Evolutionary conservation across 2,888 invertebrate genomes (phyloP), one percentile per base, ranked within the genome.

Genomic region (Heliconius ismenius): DNA sequence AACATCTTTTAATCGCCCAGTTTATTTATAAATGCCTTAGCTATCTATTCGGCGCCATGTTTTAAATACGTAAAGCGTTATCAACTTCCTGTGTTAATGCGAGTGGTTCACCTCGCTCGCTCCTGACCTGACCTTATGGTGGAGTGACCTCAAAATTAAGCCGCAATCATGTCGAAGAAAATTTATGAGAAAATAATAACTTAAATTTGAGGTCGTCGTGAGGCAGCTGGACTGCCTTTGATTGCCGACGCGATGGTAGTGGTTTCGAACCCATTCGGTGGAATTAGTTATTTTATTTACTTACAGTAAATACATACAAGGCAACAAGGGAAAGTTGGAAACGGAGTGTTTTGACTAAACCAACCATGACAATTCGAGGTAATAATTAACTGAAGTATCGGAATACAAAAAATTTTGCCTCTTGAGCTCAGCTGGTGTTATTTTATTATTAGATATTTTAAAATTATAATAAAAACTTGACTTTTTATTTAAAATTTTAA

Each of bases 1-100:
- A 64, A 64, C 32, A 64, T 36, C 21, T 32, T 64, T 32, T 36
- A 32, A n/a, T 64, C 32, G 32, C 4, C 6, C 32, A 32, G 3
- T 32, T 21, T 32, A 64, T 36, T 32, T 64, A 36, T 64, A 64
- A 32, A 36, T n/a, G 11, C 36, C 7, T 32, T 18, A 32, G 11
- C 64, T 64, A 64, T 64, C 64, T n/a, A 4, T 32, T 64, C 36
- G 32, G 32, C 21, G 36, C 32, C 60, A 58, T 28, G 26, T 72
- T 60, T 36, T 72, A 60, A 58, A 64, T 72, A 9, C 36, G n/a
- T 28, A 70, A 26, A 28, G 11, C 9, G 28, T 72, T 72, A 60
- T 72, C 72, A 58, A 72, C 60, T 72, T 72, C 72, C 72, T 72
- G n/a, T 39, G n/a, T n/a, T 32, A 60, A 32, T 18, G 28, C 58